Percentiles rank a stretch among this genome's conserved stretches.
Conservation (phyloP, 1,140 invertebrate genomes). For the Matsumurasca onukii region DNA sequence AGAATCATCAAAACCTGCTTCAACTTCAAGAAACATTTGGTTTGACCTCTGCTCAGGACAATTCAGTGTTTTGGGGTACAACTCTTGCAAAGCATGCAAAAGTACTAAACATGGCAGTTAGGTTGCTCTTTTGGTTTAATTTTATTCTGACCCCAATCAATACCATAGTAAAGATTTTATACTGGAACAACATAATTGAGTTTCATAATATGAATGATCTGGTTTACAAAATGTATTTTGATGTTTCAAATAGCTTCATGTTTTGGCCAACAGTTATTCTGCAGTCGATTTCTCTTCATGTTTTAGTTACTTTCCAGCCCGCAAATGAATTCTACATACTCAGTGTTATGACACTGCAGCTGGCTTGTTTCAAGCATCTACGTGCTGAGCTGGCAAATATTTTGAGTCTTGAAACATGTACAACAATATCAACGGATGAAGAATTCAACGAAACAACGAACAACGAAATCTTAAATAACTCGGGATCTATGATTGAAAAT, state of each 20-base stretch:
- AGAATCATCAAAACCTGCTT: background rate
- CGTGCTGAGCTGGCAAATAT: background rate
- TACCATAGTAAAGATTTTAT: background rate
- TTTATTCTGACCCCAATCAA: background rate
- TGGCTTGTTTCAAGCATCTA: background rate
- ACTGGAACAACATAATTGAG: background rate
- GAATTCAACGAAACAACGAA: background rate
- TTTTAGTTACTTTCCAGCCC: background rate
- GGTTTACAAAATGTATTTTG: background rate
- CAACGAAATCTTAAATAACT: no score
- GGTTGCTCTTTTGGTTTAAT: background rate
- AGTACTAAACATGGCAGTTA: background rate
- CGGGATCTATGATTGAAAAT: no score
- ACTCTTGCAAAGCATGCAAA: background rate
- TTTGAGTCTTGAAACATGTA: background rate
- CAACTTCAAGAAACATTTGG: background rate
- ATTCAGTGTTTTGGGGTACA: background rate
- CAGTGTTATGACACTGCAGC: background rate
- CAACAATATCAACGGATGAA: background rate
- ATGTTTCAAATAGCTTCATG: background rate
- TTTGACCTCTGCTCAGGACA: background rate
- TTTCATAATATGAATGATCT: background rate
- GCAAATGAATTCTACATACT: constrained; percentile 10
- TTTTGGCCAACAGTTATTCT: constrained; percentile 1
- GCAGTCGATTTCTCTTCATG: background rate